phyloP scores from a whole-genome alignment of 1,140 invertebrate genomes.

The Hypsibius dujardini region DNA sequence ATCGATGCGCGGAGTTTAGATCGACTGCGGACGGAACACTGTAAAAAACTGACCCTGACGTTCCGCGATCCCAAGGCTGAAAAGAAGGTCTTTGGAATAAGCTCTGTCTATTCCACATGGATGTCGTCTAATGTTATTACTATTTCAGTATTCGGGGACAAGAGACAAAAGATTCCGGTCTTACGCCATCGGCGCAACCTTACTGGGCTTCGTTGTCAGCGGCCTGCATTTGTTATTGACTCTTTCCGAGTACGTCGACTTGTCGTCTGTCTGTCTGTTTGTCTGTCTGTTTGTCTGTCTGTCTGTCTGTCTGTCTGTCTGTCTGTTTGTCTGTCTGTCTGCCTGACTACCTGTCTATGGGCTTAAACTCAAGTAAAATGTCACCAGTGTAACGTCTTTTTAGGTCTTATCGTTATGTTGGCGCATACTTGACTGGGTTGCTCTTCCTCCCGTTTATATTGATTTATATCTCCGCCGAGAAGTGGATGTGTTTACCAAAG shows the following conservation, averaged over 20 bases:
- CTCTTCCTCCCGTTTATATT: not conserved
- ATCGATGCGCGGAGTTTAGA: conserved; percentile 87
- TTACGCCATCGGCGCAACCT: not conserved
- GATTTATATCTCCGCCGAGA: not conserved
- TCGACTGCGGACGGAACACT: conserved; percentile 61
- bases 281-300: too few relatives aligned
- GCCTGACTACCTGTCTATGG: too few relatives aligned
- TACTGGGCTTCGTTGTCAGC: not conserved
- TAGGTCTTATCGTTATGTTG: not conserved
- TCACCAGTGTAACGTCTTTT: not conserved
- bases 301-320: too few relatives aligned
- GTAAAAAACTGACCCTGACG: conserved; percentile 55
- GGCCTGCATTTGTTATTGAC: too few relatives aligned
- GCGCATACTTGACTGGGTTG: not conserved
- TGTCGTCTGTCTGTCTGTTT: too few relatives aligned
- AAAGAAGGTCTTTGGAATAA: conserved; percentile 27
- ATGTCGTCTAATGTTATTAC: not conserved
- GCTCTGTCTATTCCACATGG: not conserved
- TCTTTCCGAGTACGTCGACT: too few relatives aligned
- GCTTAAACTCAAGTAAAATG: too few relatives aligned
- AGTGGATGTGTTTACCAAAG: not conserved
- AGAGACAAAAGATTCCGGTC: conserved; percentile 9
- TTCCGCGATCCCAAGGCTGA: conserved; percentile 30
- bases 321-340: too few relatives aligned
- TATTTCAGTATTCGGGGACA: not conserved